Percentiles rank a stretch among this genome's conserved stretches.
Evolutionary conservation across 2,888 invertebrate species (phyloP).

Genomic region (Agriopis leucophaearia): DNA sequence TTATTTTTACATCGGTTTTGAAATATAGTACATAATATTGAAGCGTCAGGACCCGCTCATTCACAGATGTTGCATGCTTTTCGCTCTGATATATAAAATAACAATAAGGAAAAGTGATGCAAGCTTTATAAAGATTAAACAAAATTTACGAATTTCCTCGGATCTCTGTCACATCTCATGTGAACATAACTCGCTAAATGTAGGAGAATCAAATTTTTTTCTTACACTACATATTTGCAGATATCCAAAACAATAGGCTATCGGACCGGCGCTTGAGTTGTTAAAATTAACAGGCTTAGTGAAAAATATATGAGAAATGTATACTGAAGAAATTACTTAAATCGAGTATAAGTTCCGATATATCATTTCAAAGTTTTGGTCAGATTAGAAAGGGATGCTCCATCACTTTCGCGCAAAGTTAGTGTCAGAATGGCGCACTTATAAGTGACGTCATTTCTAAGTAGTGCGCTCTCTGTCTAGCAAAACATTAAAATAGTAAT

Average conservation of each 20-base stretch:
- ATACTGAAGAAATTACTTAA: too few relatives aligned
- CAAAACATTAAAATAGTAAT: too few relatives aligned
- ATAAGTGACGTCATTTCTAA: too few relatives aligned
- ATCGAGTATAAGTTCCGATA: too few relatives aligned
- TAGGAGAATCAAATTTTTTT: conserved; percentile 7
- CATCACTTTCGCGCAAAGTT: too few relatives aligned
- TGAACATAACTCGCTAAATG: conserved; percentile 12
- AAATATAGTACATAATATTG: conserved; percentile 26
- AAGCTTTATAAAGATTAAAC: conserved; percentile 53
- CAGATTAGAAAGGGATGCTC: too few relatives aligned
- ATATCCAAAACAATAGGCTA: not conserved
- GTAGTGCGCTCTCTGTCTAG: too few relatives aligned
- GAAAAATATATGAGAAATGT: not conserved
- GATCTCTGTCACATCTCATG: conserved; percentile 27
- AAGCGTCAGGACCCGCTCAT: conserved; percentile 51
- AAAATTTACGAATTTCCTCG: conserved; percentile 43
- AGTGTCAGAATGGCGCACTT: too few relatives aligned
- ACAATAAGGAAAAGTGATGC: conserved; percentile 58
- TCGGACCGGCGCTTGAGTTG: too few relatives aligned
- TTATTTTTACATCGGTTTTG: conserved; percentile 1
- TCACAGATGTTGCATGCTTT: conserved; percentile 50
- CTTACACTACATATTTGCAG: not conserved
- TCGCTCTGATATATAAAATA: conserved; percentile 58
- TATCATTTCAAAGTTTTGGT: too few relatives aligned
- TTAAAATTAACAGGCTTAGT: too few relatives aligned